Evolutionary conservation across 2,797 vertebrate genomes (phyloP), one percentile per base, ranked within the genome.

Genomic region (Diplodus sargus): DNA sequence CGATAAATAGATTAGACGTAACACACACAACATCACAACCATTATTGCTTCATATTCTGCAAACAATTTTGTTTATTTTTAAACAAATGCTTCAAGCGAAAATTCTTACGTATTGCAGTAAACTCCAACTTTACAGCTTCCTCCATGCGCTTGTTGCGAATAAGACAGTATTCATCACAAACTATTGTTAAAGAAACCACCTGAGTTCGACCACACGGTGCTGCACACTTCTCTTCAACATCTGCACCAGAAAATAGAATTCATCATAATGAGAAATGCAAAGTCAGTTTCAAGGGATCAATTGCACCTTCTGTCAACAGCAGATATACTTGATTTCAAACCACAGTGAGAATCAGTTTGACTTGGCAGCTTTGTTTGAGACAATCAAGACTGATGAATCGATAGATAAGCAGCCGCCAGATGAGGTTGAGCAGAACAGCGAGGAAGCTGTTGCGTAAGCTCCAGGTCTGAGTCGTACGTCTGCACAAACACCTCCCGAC

Each of bases 391-490:
- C 30, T 34, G 30, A 49, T 67, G 30, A 49, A 68, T 51, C 4
- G 30, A 23, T 51, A 53, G 54, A 67, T 57, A 51, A 61, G 5
- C 57, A 59, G 22, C 57, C 51, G 57, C 34, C 30, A 49, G 28
- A 45, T 51, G 5, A 25, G 22, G 4, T 39, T 28, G 39, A 56
- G 57, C 56, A 25, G 25, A 42, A 28, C 28, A 11, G n/a, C 3
- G 0, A 22, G 14, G 39, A 3, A 54, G 48, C 20, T 28, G 53
- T 30, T 13, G 15, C 10, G 20, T 49, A 4, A 10, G 23, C 18
- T 20, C 5, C 18, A 8, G 10, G 18, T 61, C 48, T 39, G n/a
- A 2, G 13, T 22, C 34, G 10, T 25, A 1, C 4, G 10, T 9
- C n/a, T 39, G n/a, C 28, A 48, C 7, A 39, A 58, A 25, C 62